Evolutionary conservation across 2,888 invertebrate genomes (phyloP), one percentile per base, ranked within the genome.

Genomic region (Aleiodes testaceus): DNA sequence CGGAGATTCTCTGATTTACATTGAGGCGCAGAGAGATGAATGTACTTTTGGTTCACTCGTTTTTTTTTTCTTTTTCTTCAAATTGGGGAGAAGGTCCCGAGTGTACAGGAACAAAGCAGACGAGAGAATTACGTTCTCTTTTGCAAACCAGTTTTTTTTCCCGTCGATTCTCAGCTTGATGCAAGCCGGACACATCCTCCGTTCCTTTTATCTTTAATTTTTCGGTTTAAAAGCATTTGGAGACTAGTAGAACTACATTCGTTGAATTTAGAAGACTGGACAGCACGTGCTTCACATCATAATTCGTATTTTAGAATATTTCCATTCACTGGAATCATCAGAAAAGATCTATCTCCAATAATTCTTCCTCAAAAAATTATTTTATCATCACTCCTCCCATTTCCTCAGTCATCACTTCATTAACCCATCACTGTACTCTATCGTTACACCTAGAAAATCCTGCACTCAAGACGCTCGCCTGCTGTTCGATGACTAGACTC

Each of bases 401-500:
- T 59, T 59, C 0, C 12, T 44, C 20, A 44, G 44, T 61, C 36
- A 55, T 44, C 61, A 44, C 12, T 61, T 1, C 16, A 55, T 61
- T 61, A 44, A 44, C 44, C 20, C 61, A n/a, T 61, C 44, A 44
- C 44, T 44, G 44, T 44, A 61, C 20, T 44, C 3, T 16, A 44
- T 42, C 42, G 44, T 42, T 44, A 44, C 18, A 61, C 61, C 26
- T 5, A 61, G 44, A 61, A 20, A 18, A 7, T 61, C 44, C 44
- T 45, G 45, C 42, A 44, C 22, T 11, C 4, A 42, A 59, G 45
- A 44, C 12, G 73, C 69, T 45, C 14, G 69, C 69, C 72, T 66
- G 69, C 73, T 69, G 67, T 73, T 73, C 72, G 72, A 75, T 72
- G 70, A 68, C 70, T 70, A 16, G 65, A 45, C 63, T 63, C 22